These are phyloP conservation scores for Sinopyrophorus schimmeli DNA, from an alignment of 2,888 invertebrate genomes.

Conservation along the genomic window DNA sequence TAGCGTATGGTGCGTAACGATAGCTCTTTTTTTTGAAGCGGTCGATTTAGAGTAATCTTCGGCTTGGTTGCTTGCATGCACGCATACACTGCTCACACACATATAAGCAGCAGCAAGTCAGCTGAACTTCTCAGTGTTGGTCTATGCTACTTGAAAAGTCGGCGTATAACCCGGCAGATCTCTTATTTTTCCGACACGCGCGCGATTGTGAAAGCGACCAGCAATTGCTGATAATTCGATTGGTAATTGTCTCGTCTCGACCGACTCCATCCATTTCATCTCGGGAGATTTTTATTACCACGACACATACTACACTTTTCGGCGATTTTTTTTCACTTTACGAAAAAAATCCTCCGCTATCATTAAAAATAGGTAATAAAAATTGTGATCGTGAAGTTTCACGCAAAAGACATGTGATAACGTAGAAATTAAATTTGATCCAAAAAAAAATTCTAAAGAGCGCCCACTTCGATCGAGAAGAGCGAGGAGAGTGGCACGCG, in stretches of 20 bases:
- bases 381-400: slow-evolving; percentile 17
- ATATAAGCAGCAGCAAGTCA: slow-evolving; percentile 45
- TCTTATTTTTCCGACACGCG: slow-evolving; percentile 38
- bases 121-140: slow-evolving; percentile 45
- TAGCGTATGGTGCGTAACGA: slow-evolving; percentile 17
- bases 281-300: slow-evolving; percentile 11
- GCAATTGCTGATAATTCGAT: slow-evolving; percentile 33
- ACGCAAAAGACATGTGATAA: slow-evolving; percentile 17
- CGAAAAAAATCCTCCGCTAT: slow-evolving; percentile 8
- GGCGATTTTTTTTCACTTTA: slow-evolving; percentile 1
- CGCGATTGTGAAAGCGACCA: slow-evolving; percentile 35
- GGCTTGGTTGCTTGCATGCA: slow-evolving; percentile 37
- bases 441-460: no score
- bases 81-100: slow-evolving; percentile 44
- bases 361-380: slow-evolving; percentile 3
- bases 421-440: slow-evolving; percentile 1
- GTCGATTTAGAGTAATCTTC: slow-evolving; percentile 38
- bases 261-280: slow-evolving; percentile 25
- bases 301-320: slow-evolving; percentile 11
- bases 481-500: no score
- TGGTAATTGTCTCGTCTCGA: slow-evolving; percentile 30
- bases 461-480: no score
- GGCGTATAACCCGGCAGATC: slow-evolving; percentile 37
- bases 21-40: slow-evolving; percentile 40
- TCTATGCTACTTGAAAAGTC: slow-evolving; percentile 37